Base-by-base conservation (phyloP, 1,140 invertebrate genomes). In the Sitobion miscanthi region DNA sequence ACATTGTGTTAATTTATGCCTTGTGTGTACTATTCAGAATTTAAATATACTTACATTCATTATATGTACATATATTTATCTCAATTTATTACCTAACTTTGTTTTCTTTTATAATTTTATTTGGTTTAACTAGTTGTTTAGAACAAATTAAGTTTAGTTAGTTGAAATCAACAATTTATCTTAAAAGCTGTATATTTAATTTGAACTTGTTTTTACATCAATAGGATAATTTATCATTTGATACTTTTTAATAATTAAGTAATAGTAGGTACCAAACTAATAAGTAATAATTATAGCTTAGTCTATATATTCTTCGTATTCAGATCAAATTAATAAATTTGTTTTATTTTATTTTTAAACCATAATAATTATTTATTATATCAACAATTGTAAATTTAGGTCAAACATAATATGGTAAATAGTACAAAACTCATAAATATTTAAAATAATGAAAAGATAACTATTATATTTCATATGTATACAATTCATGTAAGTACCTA, bases 381-480 rank as follows among this genome's bases (percentile, higher is more conserved):
- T 52, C 17, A 86, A 86, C 86, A 35, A 52, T 49, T 49, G 47
- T 52, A 88, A 35, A 52, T 47, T 6, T 88, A 88, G 86, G 86
- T 88, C 86, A 88, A 45, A 86, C 47, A 85, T 45, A 25, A 38
- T 52, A 52, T 52, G 52, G 52, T 52, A 77, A 14, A 47, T 82
- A n/a, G 45, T 25, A 30, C 9, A 42, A 23, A 45, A 88, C n/a
- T 47, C 8, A 47, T 47, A 21, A 38, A 54, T 54, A 23, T 88
- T 52, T 54, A 20, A 87, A 54, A 9, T 52, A 52, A 52, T 54
- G 25, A 88, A 88, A 88, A n/a, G 49, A 88, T 88, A 88, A 88
- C 45, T 35, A 21, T 88, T 88, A 38, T 35, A 87, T 49, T n/a
- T 47, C 23, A 23, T 47, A 30, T 86, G 3, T 25, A n/a, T 89